Evolutionary conservation across 53 echinoderm and acorn worm species (phyloP), one percentile per base, ranked within the genome.

Genomic region (Henricia sp.): DNA sequence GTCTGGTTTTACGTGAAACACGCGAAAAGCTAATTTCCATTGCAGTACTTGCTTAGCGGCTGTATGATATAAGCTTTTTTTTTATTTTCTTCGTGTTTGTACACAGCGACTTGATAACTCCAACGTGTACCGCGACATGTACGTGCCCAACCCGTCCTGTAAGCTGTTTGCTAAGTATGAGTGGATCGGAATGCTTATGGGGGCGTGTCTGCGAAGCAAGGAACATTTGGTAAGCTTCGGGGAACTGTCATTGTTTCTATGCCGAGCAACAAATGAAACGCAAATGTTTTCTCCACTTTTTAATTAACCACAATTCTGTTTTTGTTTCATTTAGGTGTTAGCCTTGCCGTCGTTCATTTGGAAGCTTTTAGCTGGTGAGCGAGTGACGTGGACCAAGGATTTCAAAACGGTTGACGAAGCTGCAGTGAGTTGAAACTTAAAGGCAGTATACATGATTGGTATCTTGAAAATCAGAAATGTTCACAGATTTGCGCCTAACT

Each of bases 111-210:
- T 94, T 36, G 94, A 92, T 59, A 91, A 97, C 74, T 92, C 92
- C 33, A 97, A 97, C 42, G 92, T 92, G 8, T 92, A 97, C 74
- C 94, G 97, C 34, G 97, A 97, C 63, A 91, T 92, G 67, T 97
- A 94, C 82, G 56, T 94, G 1, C 97, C 97, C 2, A 97, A 97
- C 70, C 97, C 97, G 38, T 85, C 90, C 4, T 97, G 97, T 73
- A 87, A 88, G 20, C 88, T 90, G 72, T 84, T 88, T 77, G 90
- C 88, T 37, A 97, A 94, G 83, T 97, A 73, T 83, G 97, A 97
- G 65, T 97, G 97, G 97, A 94, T 97, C 20, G 97, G 97, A 12
- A 89, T 91, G 90, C 41, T 97, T 52, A 97, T 97, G 97, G 97
- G 94, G 33, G 97, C 90, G 24, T 97, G 97, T 63, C 86, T 97